phyloP scores from a whole-genome alignment of 2,113 vertebrate species.

The Protobothrops flavoviridis region DNA sequence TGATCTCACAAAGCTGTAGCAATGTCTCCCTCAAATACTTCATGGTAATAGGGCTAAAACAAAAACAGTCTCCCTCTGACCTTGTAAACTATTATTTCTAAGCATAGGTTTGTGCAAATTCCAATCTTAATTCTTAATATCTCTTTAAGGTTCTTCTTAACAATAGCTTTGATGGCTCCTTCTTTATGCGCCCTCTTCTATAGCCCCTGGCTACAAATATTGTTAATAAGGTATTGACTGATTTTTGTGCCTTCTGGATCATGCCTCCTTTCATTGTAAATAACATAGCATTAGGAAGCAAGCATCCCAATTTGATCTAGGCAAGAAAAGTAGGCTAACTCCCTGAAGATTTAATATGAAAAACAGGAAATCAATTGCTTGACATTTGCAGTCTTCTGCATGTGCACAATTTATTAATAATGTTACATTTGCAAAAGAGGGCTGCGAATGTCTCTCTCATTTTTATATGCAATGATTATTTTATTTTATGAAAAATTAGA shows the following conservation, averaged over 20 bases:
- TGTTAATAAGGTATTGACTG: conserved; percentile 45
- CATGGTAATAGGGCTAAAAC: background rate
- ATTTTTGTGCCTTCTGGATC: conserved; percentile 34
- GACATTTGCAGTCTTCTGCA: conserved; percentile 17
- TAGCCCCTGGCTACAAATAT: background rate
- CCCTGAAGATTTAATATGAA: conserved; percentile 23
- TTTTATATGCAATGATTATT: background rate
- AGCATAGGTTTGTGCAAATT: background rate
- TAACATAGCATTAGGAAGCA: conserved; percentile 29
- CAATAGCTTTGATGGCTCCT: background rate
- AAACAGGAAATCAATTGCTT: conserved; percentile 25
- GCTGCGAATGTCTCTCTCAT: background rate
- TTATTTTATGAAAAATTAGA: background rate
- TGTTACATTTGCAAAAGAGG: conserved; percentile 19
- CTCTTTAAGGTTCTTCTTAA: conserved; percentile 7
- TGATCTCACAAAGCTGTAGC: background rate
- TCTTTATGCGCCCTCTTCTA: background rate
- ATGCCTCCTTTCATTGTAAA: conserved; percentile 14
- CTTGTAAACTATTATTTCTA: background rate
- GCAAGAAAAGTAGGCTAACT: conserved; percentile 12
- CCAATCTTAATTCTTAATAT: background rate
- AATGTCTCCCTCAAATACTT: background rate
- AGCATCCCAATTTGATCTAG: background rate
- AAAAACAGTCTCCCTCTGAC: background rate
- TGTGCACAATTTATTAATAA: conserved; percentile 41